Evolutionary conservation across 2,888 invertebrate species (phyloP).

Genomic region (Platerodrilus igneus): DNA sequence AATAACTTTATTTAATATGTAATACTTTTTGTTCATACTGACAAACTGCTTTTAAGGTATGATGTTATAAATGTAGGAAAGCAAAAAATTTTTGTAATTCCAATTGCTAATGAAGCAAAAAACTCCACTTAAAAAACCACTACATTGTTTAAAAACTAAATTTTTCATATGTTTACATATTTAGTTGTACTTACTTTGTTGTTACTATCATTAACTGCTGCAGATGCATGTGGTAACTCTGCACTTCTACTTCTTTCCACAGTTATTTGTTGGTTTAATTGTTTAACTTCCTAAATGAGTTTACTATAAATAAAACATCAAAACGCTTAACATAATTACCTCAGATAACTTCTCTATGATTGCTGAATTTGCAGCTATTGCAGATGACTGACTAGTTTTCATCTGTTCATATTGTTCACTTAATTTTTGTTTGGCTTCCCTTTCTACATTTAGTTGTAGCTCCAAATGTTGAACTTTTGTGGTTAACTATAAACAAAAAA

Average conservation of each 20-base stretch:
- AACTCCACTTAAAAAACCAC: too few species aligned
- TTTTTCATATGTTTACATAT: too few species aligned
- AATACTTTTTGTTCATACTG: too few species aligned
- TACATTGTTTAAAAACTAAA: too few species aligned
- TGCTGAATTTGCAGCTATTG: constrained; percentile 26
- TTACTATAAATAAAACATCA: constrained; percentile 3
- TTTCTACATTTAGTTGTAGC: constrained; percentile 33
- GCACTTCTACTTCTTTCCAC: constrained; percentile 34
- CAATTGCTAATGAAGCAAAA: too few species aligned
- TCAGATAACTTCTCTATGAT: constrained; percentile 22
- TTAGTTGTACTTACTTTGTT: too few species aligned
- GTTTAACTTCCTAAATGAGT: constrained; percentile 34
- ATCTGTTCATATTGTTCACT: constrained; percentile 22
- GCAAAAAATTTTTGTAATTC: too few species aligned
- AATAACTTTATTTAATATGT: too few species aligned
- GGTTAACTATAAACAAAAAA: constrained; percentile 28
- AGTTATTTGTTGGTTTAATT: constrained; percentile 33
- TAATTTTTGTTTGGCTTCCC: constrained; percentile 31
- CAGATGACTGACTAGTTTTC: constrained; percentile 12
- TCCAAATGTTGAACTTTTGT: constrained; percentile 34
- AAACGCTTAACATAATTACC: constrained; percentile 17
- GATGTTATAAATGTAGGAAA: too few species aligned
- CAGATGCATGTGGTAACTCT: too few species aligned
- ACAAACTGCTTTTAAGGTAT: too few species aligned
- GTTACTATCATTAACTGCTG: too few species aligned